Conservation (phyloP, 2,888 invertebrate species). For the Dastarcus helophoroides region DNA sequence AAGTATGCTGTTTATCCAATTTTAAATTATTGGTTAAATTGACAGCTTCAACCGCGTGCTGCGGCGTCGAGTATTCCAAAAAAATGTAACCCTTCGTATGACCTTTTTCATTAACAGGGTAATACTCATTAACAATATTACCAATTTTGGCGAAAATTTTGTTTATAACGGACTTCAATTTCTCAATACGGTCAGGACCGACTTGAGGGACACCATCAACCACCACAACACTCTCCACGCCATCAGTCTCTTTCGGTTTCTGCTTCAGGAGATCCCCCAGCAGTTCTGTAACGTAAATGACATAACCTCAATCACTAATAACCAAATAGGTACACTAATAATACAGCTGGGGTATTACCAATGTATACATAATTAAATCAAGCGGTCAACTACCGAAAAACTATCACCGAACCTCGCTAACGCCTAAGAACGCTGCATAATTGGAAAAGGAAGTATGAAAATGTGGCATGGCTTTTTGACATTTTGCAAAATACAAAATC, state of each 20-base stretch:
- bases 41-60: constrained; percentile 79
- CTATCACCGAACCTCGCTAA: no score
- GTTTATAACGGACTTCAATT: constrained; percentile 80
- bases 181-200: constrained; percentile 81
- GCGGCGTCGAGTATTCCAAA: constrained; percentile 76
- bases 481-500: no score
- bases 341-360: no score
- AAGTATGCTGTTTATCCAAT: constrained; percentile 91
- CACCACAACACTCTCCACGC: constrained; percentile 90
- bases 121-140: constrained; percentile 76
- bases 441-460: no score
- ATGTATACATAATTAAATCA: no score
- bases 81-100: constrained; percentile 85
- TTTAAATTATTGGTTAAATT: constrained; percentile 84
- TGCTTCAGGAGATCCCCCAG: constrained; percentile 80
- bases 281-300: constrained; percentile 61
- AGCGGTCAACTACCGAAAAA: no score
- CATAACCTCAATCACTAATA: no score
- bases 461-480: no score
- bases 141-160: constrained; percentile 88
- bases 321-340: no score
- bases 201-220: constrained; percentile 95
- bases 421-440: no score
- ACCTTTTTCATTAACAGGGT: constrained; percentile 73
- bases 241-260: constrained; percentile 90